phyloP scores from a whole-genome alignment of 2,888 invertebrate genomes.

The Anthrax anthrax region DNA sequence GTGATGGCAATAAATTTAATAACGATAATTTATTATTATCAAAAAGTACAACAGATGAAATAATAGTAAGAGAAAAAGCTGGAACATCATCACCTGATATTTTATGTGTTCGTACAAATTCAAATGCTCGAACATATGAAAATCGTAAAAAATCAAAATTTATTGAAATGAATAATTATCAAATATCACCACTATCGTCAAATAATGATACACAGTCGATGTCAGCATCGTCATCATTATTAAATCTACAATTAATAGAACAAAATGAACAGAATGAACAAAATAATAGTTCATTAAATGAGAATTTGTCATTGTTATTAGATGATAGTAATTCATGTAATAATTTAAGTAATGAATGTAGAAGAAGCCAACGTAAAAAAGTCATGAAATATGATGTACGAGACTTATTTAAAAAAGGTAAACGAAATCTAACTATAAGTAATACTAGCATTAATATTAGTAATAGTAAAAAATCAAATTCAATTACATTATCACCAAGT shows the following conservation, averaged over 20 bases:
- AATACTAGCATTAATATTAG: not conserved
- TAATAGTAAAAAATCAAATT: constrained; percentile 12
- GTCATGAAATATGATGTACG: constrained; percentile 31
- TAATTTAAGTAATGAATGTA: constrained; percentile 16
- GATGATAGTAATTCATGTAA: too few relatives aligned
- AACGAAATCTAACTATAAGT: constrained; percentile 16
- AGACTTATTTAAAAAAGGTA: constrained; percentile 28
- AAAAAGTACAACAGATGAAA: too few relatives aligned
- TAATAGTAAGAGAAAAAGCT: too few relatives aligned
- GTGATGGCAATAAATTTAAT: too few relatives aligned
- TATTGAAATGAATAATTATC: not conserved
- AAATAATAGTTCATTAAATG: not conserved
- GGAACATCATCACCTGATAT: constrained; percentile 8
- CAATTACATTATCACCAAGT: not conserved
- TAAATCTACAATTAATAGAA: not conserved
- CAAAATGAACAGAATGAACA: not conserved
- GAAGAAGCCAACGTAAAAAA: constrained; percentile 31
- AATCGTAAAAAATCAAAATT: constrained; percentile 6
- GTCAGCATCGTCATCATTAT: not conserved
- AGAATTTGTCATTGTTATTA: too few relatives aligned
- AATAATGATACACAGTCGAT: too few relatives aligned
- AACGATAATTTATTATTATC: too few relatives aligned
- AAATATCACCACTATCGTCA: not conserved
- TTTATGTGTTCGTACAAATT: constrained; percentile 6
- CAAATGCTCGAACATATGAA: constrained; percentile 9